Percentiles rank a stretch among this genome's conserved stretches.
phyloP scores from a whole-genome alignment of 2,797 vertebrate species.

The Poecilia velifera region DNA sequence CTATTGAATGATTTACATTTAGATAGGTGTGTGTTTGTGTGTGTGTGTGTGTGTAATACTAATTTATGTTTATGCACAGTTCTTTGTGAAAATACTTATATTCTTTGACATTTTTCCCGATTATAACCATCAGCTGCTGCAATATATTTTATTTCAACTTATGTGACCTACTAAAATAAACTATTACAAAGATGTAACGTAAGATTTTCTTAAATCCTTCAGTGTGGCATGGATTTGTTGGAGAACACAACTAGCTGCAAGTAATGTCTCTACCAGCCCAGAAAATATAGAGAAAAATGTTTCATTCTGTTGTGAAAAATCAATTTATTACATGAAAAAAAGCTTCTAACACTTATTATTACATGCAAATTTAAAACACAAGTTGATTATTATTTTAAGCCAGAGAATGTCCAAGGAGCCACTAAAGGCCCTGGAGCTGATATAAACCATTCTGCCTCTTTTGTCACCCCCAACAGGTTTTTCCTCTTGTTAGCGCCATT shows the following conservation, averaged over 20 bases:
- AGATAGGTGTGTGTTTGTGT: conserved; percentile 58
- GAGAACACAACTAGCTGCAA: not conserved
- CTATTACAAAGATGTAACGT: not conserved
- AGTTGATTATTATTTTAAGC: no score
- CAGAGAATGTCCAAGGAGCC: no score
- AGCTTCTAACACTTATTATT: not conserved
- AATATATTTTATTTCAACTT: not conserved
- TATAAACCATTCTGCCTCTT: no score
- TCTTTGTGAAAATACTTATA: not conserved
- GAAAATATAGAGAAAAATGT: not conserved
- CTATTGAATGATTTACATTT: conserved; percentile 73
- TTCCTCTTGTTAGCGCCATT: not conserved
- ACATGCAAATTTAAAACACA: not conserved
- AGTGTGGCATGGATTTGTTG: not conserved
- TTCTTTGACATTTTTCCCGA: not conserved
- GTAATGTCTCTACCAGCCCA: not conserved
- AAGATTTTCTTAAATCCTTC: not conserved
- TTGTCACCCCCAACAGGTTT: no score
- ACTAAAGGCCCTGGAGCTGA: no score
- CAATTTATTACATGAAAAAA: not conserved
- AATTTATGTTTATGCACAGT: conserved; percentile 38
- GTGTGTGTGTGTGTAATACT: conserved; percentile 8
- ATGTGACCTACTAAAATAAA: not conserved
- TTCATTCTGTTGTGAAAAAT: not conserved
- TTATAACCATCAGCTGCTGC: not conserved